A percentile compares a stretch with the other conserved stretches of the same genome.
Conservation (phyloP, 2,113 vertebrate genomes). For the Albula glossodonta region DNA sequence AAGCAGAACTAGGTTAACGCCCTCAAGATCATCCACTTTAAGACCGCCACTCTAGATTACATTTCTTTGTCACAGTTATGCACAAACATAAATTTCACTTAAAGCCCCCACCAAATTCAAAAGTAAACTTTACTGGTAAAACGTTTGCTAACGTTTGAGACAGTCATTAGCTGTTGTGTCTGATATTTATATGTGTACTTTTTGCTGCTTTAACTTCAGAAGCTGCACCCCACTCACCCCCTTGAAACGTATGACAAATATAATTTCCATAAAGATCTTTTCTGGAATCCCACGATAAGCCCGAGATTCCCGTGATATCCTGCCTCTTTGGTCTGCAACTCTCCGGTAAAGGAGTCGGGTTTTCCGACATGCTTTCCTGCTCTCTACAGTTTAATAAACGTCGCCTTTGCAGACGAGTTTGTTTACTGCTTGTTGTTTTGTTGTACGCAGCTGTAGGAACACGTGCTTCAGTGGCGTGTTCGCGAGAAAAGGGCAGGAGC, state of each 20-base stretch:
- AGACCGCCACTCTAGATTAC: too few species aligned
- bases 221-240: slow-evolving; percentile 5
- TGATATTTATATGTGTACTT: background rate
- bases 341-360: background rate
- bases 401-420: background rate
- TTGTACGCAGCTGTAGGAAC: background rate
- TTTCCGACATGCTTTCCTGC: background rate
- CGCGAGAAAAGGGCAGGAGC: background rate
- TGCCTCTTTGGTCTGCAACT: background rate
- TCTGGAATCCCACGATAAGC: slow-evolving; percentile 4
- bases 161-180: background rate
- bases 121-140: background rate
- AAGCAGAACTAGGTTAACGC: too few species aligned
- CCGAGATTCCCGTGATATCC: background rate
- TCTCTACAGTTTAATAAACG: background rate
- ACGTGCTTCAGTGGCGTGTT: background rate
- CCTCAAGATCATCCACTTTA: too few species aligned
- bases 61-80: too few species aligned
- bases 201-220: background rate
- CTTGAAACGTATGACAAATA: slow-evolving; percentile 14
- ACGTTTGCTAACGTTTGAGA: too few species aligned
- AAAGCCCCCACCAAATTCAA: too few species aligned
- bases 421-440: background rate
- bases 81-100: too few species aligned
- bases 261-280: slow-evolving; percentile 17